phyloP scores from a whole-genome alignment of 2,888 invertebrate species.

The Ptychoptera contaminata region DNA sequence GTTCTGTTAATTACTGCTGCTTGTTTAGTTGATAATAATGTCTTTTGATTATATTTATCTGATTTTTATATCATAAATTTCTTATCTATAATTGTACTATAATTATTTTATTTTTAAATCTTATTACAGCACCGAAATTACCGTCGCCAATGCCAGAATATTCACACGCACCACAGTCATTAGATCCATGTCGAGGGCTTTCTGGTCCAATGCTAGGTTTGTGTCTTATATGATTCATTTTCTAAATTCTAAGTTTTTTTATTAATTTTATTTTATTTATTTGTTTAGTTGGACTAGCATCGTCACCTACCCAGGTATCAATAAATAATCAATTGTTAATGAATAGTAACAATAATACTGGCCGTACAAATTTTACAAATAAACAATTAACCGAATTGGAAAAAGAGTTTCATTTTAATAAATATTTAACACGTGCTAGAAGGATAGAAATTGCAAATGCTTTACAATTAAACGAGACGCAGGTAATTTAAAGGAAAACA shows the following conservation, averaged over 20 bases:
- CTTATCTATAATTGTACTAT: not conserved
- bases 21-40: no score
- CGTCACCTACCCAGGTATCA: slow-evolving; percentile 4
- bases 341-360: slow-evolving; percentile 59
- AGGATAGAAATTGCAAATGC: slow-evolving; percentile 96
- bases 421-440: slow-evolving; percentile 91
- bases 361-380: slow-evolving; percentile 97
- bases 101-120: no score
- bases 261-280: not conserved
- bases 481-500: slow-evolving; percentile 30
- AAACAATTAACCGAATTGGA: slow-evolving; percentile 98
- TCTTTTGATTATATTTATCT: not conserved
- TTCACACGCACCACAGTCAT: slow-evolving; percentile 26
- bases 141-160: slow-evolving; percentile 39
- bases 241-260: no score
- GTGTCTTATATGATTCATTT: not conserved
- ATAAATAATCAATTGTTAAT: slow-evolving; percentile 12
- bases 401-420: slow-evolving; percentile 99
- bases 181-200: slow-evolving; percentile 25
- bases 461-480: slow-evolving; percentile 91
- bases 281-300: slow-evolving; percentile 26
- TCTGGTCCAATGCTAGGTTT: slow-evolving; percentile 16
- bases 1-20: no score
- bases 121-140: slow-evolving; percentile 46
- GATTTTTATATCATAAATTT: slow-evolving; percentile 5